Base-by-base conservation (phyloP, 2,888 invertebrate genomes). In the Pseudococcus viburni region DNA sequence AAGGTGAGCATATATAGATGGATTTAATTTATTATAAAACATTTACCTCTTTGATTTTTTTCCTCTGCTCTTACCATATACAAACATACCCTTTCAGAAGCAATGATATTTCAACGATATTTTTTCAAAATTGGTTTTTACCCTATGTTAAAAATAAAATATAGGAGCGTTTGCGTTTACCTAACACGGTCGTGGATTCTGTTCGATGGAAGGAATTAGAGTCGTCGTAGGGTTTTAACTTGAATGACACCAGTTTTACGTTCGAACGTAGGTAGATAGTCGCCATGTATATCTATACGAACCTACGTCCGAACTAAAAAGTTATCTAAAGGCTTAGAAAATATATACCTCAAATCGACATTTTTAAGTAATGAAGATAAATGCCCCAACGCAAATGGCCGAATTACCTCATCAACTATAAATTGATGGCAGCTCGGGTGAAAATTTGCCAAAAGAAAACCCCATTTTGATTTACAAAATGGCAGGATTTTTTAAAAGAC, bases 91-190 rank as follows among this genome's bases (percentile, higher is more conserved):
- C 80, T 26, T 46, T 83, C 46, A 42, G 80, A 46, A 83, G 80
- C 80, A 83, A 83, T 83, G 80, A 83, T 83, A 83, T 83, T 83
- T 83, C 80, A 46, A 83, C 80, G 80, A 83, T 83, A 83, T 83
- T 83, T 83, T 83, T 33, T 83, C 80, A 46, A 83, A 83, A 83
- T 83, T 83, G 80, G 80, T 83, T 83, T 83, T 83, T 83, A 83
- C 80, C 80, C 80, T 83, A 83, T 83, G 80, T 83, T 83, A 83
- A 83, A 83, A 83, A 83, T 83, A 83, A 83, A 83, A 46, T 83
- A 83, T 46, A 42, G 39, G 19, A 19, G 80, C n/a, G 80, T 83
- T 83, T 19, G 46, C 46, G 80, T 83, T 83, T 83, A 46, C 42
- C 46, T 19, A 83, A 19, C 80, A 46, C 19, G 22, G 12, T n/a